Evolutionary conservation across 2,888 invertebrate species (phyloP), one percentile per base, ranked within the genome.

Genomic region (Antheraea assamensis): DNA sequence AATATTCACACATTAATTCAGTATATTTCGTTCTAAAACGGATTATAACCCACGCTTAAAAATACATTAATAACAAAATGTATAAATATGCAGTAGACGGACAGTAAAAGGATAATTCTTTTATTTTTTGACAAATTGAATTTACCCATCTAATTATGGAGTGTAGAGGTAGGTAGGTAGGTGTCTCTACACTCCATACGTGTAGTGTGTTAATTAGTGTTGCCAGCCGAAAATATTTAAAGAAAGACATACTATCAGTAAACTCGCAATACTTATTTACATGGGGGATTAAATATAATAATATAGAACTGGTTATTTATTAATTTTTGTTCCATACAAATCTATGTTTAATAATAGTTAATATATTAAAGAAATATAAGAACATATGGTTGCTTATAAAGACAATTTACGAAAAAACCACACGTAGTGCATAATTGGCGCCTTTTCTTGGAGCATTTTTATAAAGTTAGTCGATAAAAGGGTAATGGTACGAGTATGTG

Each of bases 371-470:
- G 13, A n/a, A 21, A 3, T 27, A 27, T 64, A 64, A 64, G 17
- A 64, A 1, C 19, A n/a, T 66, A 66, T 30, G 64, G 17, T 30
- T 61, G 27, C 27, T 61, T 61, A 61, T 61, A 61, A 61, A 17
- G 30, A 64, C 27, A 13, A 19, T 64, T 64, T 58, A 58, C n/a
- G 8, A 30, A 64, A 64, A 64, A 17, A 13, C 5, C 66, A 68
- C 66, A 31, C 31, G 66, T 35, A 21, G 31, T 68, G 66, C 66
- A 31, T 68, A 68, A 68, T 21, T 35, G 66, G 66, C 35, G 66
- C 35, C 66, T 35, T 68, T 31, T 68, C 64, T 10, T 31, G 31
- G 35, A 35, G 66, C 21, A 68, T 68, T 30, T 35, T 8, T 35
- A 31, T 10, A 35, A 68, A 35, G 66, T 64, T 64, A 19, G 17